These are phyloP conservation scores for Camponotus vicinus DNA, from an alignment of 1,140 invertebrate species.

Conservation along the genomic window DNA sequence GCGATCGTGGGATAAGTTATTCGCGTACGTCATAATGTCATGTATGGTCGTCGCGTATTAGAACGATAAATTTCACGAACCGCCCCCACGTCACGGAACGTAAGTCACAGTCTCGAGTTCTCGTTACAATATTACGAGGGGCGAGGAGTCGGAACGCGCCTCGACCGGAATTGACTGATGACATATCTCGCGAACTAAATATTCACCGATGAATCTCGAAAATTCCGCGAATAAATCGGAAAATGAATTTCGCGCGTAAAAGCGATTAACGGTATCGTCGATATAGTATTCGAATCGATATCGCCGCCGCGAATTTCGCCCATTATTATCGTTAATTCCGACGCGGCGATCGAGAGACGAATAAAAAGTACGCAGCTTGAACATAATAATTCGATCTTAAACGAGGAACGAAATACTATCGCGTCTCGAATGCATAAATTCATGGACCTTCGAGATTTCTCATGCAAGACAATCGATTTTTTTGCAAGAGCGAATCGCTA, in stretches of 20 bases:
- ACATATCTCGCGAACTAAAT: constrained; percentile 35
- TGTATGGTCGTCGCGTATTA: constrained; percentile 47
- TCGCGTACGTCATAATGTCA: constrained; percentile 34
- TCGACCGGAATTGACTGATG: constrained; percentile 47
- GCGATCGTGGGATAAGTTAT: constrained; percentile 11
- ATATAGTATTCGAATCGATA: constrained; percentile 19
- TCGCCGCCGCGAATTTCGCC: not conserved
- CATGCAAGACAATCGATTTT: constrained; percentile 18
- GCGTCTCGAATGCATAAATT: constrained; percentile 47
- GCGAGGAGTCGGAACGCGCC: not conserved
- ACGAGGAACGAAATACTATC: constrained; percentile 7
- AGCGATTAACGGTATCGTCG: constrained; percentile 29
- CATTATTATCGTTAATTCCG: constrained; percentile 32
- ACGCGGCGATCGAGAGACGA: not conserved
- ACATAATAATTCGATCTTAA: constrained; percentile 35
- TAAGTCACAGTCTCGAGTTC: constrained; percentile 21
- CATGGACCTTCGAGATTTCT: constrained; percentile 35
- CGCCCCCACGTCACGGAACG: not conserved
- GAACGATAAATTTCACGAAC: constrained; percentile 43
- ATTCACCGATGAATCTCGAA: constrained; percentile 51
- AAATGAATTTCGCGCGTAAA: constrained; percentile 44
- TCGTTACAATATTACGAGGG: constrained; percentile 2
- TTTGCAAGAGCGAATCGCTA: not conserved
- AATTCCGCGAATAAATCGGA: constrained; percentile 49
- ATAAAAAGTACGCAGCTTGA: not conserved